These are phyloP conservation scores for Acrocephalus arundinaceus DNA, from an alignment of 2,113 vertebrate genomes.

Conservation along the genomic window DNA sequence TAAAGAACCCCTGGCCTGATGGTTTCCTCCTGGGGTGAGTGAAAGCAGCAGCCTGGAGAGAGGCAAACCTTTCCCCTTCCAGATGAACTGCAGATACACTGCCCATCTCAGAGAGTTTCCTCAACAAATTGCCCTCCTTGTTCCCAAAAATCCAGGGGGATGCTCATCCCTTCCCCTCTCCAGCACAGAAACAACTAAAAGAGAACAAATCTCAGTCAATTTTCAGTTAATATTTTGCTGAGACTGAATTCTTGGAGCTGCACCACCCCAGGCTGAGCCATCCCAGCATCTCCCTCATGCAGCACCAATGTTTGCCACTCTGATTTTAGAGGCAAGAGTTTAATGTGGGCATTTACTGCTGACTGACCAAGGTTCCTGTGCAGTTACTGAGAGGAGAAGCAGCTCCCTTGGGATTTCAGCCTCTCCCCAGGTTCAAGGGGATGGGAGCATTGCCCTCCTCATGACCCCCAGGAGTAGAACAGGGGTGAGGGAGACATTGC, in stretches of 20 bases:
- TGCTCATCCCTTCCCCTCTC: not conserved
- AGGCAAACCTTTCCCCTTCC: not conserved
- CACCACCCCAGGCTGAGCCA: not conserved
- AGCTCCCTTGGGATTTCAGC: not conserved
- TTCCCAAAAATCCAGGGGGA: not conserved
- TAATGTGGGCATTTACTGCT: not conserved
- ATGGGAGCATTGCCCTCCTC: not conserved
- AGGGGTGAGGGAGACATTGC: rapidly evolving
- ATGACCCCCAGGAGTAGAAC: not conserved
- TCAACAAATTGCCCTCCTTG: not conserved
- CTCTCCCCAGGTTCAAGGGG: not conserved
- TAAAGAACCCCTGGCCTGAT: not conserved
- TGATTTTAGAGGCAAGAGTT: not conserved
- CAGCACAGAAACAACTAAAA: not conserved
- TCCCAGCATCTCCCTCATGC: not conserved
- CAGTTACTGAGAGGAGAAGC: not conserved
- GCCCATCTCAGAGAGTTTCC: not conserved
- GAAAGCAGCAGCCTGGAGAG: not conserved
- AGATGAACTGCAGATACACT: not conserved
- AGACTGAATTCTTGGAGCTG: not conserved
- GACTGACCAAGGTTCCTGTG: not conserved
- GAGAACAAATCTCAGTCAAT: not conserved
- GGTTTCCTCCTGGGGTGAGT: not conserved
- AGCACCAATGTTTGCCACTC: rapidly evolving
- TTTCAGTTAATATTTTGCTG: not conserved